Evolutionary conservation across 2,888 invertebrate genomes (phyloP), one percentile per base, ranked within the genome.

Genomic region (Polyommatus iphigenia): DNA sequence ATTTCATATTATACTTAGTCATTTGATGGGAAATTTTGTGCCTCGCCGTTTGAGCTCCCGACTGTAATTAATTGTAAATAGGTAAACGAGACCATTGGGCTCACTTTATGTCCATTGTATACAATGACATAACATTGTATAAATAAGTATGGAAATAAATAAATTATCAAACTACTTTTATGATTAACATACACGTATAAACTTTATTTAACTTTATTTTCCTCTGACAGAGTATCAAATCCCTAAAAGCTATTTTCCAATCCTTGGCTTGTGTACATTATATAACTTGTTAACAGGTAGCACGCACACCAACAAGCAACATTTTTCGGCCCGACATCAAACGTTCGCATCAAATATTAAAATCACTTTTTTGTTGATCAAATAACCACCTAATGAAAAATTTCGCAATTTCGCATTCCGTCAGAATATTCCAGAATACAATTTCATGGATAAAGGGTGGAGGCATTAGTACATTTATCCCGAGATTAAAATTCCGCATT

Each of bases 401-500:
- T 29, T 67, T 67, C 29, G 15, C 67, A 67, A 67, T 67, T 32
- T 67, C 67, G 29, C 67, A 67, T 67, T 32, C 67, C 67, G 29
- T 67, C 29, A 32, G 67, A 15, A 67, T 67, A 67, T 67, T 67
- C 5, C 67, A 67, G 67, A 62, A 62, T 24, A 62, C 62, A 62
- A 62, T 62, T 62, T 62, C 62, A 24, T 67, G 24, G 73, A 73
- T 73, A 73, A 73, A 73, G 73, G 73, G 73, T 73, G 73, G 73
- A 67, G 29, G 73, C 50, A 73, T 73, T 73, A 73, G 57, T 72
- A 77, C 72, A 73, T 77, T 77, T 73, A 77, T 72, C 57, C 84
- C 83, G 85, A 88, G 86, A 89, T 90, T 88, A 90, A 90, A 90
- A 89, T 85, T 86, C 86, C 85, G 83, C 89, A 87, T 91, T 90